Percentiles rank a stretch among this genome's conserved stretches.
phyloP scores from a whole-genome alignment of 2,888 invertebrate species.

The Eupithecia inturbata region DNA sequence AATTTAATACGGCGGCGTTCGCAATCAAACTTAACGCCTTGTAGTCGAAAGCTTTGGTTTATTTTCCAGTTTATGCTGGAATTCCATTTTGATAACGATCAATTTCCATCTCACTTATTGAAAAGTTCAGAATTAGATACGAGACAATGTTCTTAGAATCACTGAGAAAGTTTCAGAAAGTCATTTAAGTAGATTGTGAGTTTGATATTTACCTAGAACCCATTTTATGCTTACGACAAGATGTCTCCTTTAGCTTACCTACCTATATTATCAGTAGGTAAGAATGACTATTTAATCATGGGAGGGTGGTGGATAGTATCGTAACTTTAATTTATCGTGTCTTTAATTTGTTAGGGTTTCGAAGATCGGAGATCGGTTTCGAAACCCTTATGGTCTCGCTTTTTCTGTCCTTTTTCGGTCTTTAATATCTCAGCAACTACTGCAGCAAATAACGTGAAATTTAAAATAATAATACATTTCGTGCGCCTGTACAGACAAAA shows the following conservation, averaged over 20 bases:
- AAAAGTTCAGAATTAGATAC: conserved; percentile 30
- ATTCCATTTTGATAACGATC: conserved; percentile 38
- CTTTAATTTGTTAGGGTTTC: no score
- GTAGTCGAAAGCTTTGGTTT: conserved; percentile 48
- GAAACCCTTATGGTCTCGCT: no score
- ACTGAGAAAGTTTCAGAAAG: conserved; percentile 17
- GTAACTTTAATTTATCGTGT: no score
- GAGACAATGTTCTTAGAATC: conserved; percentile 21
- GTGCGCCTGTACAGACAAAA: no score
- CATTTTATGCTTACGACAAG: conserved; percentile 1
- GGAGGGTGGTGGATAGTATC: no score
- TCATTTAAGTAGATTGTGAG: conserved; percentile 2
- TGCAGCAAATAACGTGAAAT: no score
- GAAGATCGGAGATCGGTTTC: no score
- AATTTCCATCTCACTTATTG: conserved; percentile 41
- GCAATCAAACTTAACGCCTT: conserved; percentile 52
- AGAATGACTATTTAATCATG: no score
- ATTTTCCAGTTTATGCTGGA: conserved; percentile 38
- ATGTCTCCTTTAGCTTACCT: conserved; percentile 9
- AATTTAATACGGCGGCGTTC: conserved; percentile 49
- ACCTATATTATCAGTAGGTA: neutral
- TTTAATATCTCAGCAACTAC: no score
- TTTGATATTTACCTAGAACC: conserved; percentile 1
- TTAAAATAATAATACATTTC: no score
- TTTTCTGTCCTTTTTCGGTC: no score